These are phyloP conservation scores for Spinibarbus caldwelli DNA, from an alignment of 2,797 vertebrate species.

Conservation along the genomic window DNA sequence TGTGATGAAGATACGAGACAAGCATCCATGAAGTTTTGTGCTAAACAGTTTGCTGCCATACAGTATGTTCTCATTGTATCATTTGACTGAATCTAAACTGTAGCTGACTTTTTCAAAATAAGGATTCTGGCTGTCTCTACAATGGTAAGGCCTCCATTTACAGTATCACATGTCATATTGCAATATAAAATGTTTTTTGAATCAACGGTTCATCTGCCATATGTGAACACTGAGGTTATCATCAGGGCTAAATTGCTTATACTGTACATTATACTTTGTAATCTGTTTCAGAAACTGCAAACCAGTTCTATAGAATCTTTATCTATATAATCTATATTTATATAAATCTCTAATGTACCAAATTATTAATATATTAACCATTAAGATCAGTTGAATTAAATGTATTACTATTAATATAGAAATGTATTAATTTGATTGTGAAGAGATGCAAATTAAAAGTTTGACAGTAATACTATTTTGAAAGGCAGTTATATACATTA, in stretches of 20 bases:
- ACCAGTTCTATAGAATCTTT: background rate
- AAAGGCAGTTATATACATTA: background rate
- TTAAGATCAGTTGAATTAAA: background rate
- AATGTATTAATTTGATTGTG: background rate
- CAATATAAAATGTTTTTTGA: background rate
- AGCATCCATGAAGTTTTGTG: background rate
- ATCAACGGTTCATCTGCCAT: background rate
- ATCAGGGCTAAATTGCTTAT: background rate
- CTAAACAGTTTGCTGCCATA: background rate
- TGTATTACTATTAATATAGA: too few species aligned
- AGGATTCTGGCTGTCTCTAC: background rate
- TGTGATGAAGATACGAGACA: background rate
- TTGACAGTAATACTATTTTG: background rate
- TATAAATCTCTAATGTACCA: background rate
- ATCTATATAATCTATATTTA: background rate
- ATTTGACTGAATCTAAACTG: background rate
- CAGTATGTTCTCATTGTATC: background rate
- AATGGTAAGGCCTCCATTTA: background rate
- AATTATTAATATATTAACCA: background rate
- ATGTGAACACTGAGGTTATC: background rate
- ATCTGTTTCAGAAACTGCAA: background rate
- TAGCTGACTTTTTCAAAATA: background rate
- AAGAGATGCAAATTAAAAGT: background rate
- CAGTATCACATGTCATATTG: background rate
- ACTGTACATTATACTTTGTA: background rate